Evolutionary conservation across 2,888 invertebrate genomes (phyloP), one percentile per base, ranked within the genome.

Genomic region (Antheraea yamamai): DNA sequence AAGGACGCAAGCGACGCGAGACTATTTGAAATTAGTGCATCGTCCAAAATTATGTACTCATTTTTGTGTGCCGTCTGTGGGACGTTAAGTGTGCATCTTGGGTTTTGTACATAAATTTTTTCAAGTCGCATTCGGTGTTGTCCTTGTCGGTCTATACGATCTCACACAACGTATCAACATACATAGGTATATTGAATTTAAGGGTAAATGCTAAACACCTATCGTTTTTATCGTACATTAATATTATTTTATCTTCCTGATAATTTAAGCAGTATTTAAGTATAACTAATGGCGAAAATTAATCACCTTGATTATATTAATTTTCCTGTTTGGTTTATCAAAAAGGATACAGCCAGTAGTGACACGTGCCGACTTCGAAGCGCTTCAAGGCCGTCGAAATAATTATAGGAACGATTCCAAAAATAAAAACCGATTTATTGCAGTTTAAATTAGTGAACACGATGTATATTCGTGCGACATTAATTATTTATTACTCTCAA

Each of bases 401-500:
- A 39, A 52, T 66, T 75, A 68, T 55, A 35, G 12, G n/a, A 16
- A 74, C 74, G 30, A 18, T 35, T 26, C 20, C 35, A 10, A 71
- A 58, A 23, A 71, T 77, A 79, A 77, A 77, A 76, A 79, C 76
- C 70, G 80, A 78, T 79, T 77, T 47, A 70, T 26, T 52, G 76
- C 81, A 77, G 78, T 77, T 77, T 74, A 83, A 83, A 78, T 80
- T 75, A 76, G 79, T 81, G 83, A 78, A 78, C 81, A 55, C 30
- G 71, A 47, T 73, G 74, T 77, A 64, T 70, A 75, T 55, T 72
- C 75, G 77, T 77, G 75, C 77, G 77, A 77, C 79, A 78, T 78
- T 77, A 74, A 78, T 79, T 80, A 78, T 74, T 73, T 76, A 79
- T 81, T 81, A 79, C 82, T 79, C 76, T 84, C 84, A 84, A 66